These are phyloP conservation scores for Takifugu flavidus DNA, from an alignment of 2,113 vertebrate species.

Conservation along the genomic window DNA sequence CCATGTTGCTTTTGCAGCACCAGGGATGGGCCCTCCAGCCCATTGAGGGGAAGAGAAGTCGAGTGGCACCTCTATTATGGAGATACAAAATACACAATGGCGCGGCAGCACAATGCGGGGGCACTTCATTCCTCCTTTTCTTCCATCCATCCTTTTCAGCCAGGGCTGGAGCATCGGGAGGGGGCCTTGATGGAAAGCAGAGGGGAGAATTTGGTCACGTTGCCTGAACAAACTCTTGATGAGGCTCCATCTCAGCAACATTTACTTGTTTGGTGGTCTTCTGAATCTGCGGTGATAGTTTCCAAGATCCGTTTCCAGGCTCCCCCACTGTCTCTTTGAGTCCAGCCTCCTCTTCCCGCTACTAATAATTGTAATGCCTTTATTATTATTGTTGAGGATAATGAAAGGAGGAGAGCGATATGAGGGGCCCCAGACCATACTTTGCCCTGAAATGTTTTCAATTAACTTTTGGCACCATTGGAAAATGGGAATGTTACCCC, in stretches of 20 bases:
- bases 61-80: constrained; percentile 96
- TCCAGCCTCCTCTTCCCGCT: constrained; percentile 21
- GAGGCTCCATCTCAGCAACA: not conserved
- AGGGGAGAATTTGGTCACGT: constrained; percentile 27
- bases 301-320: constrained; percentile 2
- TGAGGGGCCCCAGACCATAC: constrained; percentile 71
- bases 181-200: constrained; percentile 25
- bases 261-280: not conserved
- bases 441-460: constrained; percentile 71
- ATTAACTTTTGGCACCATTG: constrained; percentile 66
- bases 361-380: constrained; percentile 79
- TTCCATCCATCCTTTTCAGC: constrained; percentile 39
- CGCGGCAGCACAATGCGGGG: constrained; percentile 80
- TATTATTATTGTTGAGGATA: constrained; percentile 85
- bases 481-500: constrained; percentile 82
- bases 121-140: constrained; percentile 88
- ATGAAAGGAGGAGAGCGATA: constrained; percentile 77
- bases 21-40: constrained; percentile 78
- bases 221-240: constrained; percentile 3
- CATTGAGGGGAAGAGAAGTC: constrained; percentile 85
- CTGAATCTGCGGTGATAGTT: not conserved
- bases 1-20: constrained; percentile 68
- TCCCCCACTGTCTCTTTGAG: not conserved
- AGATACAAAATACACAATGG: constrained; percentile 71
- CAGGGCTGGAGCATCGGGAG: constrained; percentile 15